These are phyloP conservation scores for Litoditis marina DNA, from an alignment of 2,888 invertebrate species.

Conservation along the genomic window DNA sequence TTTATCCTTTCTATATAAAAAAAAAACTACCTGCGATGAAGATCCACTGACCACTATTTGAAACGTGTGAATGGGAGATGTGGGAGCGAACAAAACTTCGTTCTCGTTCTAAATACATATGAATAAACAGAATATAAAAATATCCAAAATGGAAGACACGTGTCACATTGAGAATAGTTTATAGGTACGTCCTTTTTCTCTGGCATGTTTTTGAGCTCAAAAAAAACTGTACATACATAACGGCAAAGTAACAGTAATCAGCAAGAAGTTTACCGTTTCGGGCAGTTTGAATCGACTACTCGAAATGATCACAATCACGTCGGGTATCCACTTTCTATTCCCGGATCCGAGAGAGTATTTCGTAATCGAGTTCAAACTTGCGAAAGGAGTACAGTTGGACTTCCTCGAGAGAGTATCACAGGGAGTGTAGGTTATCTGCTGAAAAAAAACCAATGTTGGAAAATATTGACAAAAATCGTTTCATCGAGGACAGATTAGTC, in stretches of 20 bases:
- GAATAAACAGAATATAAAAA: too few species aligned
- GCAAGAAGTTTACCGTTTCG: slow-evolving; percentile 45
- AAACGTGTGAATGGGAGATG: slow-evolving; percentile 58
- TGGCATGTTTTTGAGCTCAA: too few species aligned
- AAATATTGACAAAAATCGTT: too few species aligned
- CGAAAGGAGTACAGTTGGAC: slow-evolving; percentile 19
- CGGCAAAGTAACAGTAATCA: too few species aligned
- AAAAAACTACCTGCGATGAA: background rate
- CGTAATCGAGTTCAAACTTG: slow-evolving; percentile 37
- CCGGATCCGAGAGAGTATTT: slow-evolving; percentile 26
- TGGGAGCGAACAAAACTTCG: slow-evolving; percentile 50
- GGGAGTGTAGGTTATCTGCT: slow-evolving; percentile 34
- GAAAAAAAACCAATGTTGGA: slow-evolving; percentile 1
- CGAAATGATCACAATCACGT: slow-evolving; percentile 51
- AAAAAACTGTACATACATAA: too few species aligned
- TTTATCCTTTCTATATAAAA: background rate
- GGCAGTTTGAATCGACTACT: slow-evolving; percentile 42
- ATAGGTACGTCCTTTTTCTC: too few species aligned
- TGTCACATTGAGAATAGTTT: too few species aligned
- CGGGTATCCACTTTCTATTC: slow-evolving; percentile 48
- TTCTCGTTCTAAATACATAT: slow-evolving; percentile 25
- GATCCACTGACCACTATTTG: slow-evolving; percentile 17
- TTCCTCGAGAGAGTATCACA: slow-evolving; percentile 20
- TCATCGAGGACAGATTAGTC: too few species aligned
- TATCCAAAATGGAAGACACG: too few species aligned